A percentile compares a stretch with the other conserved stretches of the same genome.
Evolutionary conservation across 2,113 vertebrate genomes (phyloP).

Genomic region (Triplophysa siluroides): DNA sequence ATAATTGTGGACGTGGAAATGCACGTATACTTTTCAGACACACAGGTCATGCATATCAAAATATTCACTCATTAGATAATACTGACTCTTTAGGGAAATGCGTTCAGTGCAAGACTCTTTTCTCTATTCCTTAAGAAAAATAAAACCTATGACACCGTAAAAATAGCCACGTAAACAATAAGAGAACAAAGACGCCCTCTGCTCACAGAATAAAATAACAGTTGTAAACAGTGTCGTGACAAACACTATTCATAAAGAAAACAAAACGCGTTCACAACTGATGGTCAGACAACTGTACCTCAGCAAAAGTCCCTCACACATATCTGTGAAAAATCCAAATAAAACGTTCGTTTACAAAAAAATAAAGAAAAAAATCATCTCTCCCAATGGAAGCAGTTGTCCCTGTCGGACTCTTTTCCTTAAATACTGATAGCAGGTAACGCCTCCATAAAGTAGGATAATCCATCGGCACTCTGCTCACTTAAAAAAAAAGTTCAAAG

Average conservation of each 20-base stretch:
- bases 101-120: slow-evolving; percentile 77
- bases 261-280: not conserved
- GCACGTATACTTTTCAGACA: too few relatives aligned
- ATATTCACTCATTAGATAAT: slow-evolving; percentile 74
- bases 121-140: slow-evolving; percentile 51
- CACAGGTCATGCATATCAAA: too few relatives aligned
- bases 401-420: slow-evolving; percentile 71
- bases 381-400: slow-evolving; percentile 69
- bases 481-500: slow-evolving; percentile 45
- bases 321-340: slow-evolving; percentile 7
- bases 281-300: slow-evolving; percentile 8
- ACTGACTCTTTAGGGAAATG: slow-evolving; percentile 75
- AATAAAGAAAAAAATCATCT: slow-evolving; percentile 62
- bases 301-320: not conserved
- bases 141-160: slow-evolving; percentile 43
- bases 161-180: slow-evolving; percentile 34
- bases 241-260: slow-evolving; percentile 39
- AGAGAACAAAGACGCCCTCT: slow-evolving; percentile 11
- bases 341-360: slow-evolving; percentile 38
- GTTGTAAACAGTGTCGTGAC: slow-evolving; percentile 13
- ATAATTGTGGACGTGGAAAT: too few relatives aligned
- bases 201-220: not conserved
- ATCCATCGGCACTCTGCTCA: slow-evolving; percentile 15
- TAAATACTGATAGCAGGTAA: slow-evolving; percentile 80
- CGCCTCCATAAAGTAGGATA: slow-evolving; percentile 49